Conservation (phyloP, 2,797 vertebrate genomes). For the Cyprinella venusta region DNA sequence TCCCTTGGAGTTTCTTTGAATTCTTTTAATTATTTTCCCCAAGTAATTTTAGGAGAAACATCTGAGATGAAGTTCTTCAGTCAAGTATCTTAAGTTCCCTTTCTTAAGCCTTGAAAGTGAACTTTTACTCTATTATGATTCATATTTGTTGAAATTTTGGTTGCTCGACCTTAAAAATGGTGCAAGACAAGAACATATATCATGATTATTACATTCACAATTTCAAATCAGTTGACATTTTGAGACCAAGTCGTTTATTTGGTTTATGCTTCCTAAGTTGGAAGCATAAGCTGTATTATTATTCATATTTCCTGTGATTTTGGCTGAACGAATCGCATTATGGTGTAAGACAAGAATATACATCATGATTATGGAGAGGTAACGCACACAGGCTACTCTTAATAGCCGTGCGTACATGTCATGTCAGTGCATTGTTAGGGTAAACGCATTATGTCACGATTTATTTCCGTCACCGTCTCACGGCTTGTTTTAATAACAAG, state of each 20-base stretch:
- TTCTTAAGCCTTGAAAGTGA: background rate
- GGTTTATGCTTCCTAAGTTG: background rate
- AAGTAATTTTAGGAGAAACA: background rate
- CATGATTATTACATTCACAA: background rate
- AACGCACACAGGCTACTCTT: background rate
- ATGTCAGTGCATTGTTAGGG: slow-evolving; percentile 25
- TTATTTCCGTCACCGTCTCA: slow-evolving; percentile 30
- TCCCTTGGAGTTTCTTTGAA: no score
- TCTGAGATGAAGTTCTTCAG: background rate
- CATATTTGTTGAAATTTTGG: background rate
- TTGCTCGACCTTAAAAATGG: background rate
- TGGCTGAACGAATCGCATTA: background rate
- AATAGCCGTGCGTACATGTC: background rate
- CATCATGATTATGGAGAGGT: background rate
- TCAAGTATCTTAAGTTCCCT: no score
- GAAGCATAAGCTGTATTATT: background rate
- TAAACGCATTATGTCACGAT: slow-evolving; percentile 36
- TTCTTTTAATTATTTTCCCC: background rate
- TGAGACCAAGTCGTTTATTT: background rate
- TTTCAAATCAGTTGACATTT: background rate
- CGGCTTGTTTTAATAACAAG: slow-evolving; percentile 26
- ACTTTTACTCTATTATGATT: no score
- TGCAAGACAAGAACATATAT: background rate
- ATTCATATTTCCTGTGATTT: background rate
- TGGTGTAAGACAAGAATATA: background rate